Percentiles rank a stretch among this genome's conserved stretches.
phyloP scores from a whole-genome alignment of 1,140 invertebrate genomes.

The Tetranychus cinnabarinus region DNA sequence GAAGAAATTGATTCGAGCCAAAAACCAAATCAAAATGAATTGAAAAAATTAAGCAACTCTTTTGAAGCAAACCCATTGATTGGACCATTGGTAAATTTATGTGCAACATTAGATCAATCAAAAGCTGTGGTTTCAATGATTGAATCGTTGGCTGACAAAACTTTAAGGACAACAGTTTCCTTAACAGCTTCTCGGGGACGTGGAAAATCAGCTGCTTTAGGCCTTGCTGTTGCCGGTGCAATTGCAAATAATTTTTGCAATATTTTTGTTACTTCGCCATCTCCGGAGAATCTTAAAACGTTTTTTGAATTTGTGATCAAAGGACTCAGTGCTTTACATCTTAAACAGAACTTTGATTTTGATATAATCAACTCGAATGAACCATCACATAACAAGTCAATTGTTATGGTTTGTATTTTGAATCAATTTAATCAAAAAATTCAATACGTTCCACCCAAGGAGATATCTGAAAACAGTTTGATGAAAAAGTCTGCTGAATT shows the following conservation, averaged over 20 bases:
- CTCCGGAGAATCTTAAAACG: slow-evolving; percentile 92
- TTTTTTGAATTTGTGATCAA: slow-evolving; percentile 94
- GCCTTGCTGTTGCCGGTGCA: slow-evolving; percentile 51
- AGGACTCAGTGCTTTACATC: slow-evolving; percentile 70
- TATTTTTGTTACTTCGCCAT: slow-evolving; percentile 91
- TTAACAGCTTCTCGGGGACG: slow-evolving; percentile 86
- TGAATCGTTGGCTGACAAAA: slow-evolving; percentile 82
- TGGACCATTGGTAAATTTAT: slow-evolving; percentile 63
- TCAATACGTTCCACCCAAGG: slow-evolving; percentile 84
- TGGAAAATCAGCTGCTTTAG: slow-evolving; percentile 95
- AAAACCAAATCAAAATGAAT: slow-evolving; percentile 31
- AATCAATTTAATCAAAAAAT: slow-evolving; percentile 87
- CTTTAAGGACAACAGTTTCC: slow-evolving; percentile 62
- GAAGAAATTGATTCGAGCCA: slow-evolving; percentile 16
- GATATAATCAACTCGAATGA: slow-evolving; percentile 85
- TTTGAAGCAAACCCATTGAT: slow-evolving; percentile 62
- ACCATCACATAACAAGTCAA: slow-evolving; percentile 86
- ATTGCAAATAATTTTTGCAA: slow-evolving; percentile 72
- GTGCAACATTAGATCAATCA: slow-evolving; percentile 69
- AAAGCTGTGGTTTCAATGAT: slow-evolving; percentile 81
- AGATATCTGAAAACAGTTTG: slow-evolving; percentile 37
- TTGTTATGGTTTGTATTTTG: slow-evolving; percentile 69
- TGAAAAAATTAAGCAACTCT: slow-evolving; percentile 45
- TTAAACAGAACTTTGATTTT: slow-evolving; percentile 81
- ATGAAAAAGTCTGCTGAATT: slow-evolving; percentile 69